Conservation (phyloP, 2,113 vertebrate genomes). For the Eulacestoma nigropectus region DNA sequence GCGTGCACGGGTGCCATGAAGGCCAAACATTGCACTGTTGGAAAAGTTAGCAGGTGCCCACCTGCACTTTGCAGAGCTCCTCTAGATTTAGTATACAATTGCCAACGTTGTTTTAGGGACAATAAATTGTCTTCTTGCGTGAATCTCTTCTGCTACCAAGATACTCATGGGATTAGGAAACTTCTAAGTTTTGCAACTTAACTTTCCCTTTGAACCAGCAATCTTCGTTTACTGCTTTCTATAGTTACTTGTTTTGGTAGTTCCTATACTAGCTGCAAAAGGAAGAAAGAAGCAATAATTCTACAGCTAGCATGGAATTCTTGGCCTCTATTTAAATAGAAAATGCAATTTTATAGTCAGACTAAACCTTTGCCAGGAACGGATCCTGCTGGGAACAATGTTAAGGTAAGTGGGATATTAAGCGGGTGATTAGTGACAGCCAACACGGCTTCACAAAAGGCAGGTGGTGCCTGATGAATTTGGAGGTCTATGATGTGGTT, state of each 20-base stretch:
- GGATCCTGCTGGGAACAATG: background rate
- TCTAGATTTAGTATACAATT: background rate
- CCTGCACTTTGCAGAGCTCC: background rate
- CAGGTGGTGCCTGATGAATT: background rate
- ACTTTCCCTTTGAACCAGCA: background rate
- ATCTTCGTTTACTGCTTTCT: background rate
- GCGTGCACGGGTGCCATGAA: too few species aligned
- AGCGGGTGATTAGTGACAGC: background rate
- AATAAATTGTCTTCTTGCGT: background rate
- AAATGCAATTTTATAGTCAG: background rate
- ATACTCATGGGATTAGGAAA: background rate
- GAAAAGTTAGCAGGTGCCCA: background rate
- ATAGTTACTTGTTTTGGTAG: background rate
- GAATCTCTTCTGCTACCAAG: background rate
- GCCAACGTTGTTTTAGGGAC: background rate
- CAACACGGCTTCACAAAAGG: background rate
- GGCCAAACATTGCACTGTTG: background rate
- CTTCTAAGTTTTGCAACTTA: background rate
- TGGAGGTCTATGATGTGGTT: rapidly evolving
- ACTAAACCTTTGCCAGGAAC: background rate
- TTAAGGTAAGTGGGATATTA: background rate
- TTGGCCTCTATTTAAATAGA: background rate
- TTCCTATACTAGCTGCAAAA: background rate
- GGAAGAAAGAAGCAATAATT: background rate
- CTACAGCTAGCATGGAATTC: background rate